Conservation (phyloP, 2,888 invertebrate species). For the Nebria brevicollis region DNA sequence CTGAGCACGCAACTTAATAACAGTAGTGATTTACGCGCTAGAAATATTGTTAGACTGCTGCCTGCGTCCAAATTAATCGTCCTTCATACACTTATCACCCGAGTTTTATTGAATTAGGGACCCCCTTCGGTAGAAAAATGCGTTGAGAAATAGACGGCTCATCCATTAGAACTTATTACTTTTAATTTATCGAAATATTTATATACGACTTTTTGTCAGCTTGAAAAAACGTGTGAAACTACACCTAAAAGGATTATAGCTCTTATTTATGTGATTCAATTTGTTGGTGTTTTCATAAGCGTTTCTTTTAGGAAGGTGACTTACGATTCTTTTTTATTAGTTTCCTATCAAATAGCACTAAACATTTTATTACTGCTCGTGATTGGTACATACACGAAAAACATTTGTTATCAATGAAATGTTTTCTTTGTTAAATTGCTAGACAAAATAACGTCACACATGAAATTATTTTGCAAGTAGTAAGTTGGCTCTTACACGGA, state of each 20-base stretch:
- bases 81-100: constrained; percentile 35
- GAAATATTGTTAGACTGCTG: constrained; percentile 31
- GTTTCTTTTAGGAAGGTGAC: not conserved
- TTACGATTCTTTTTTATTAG: no score
- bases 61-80: constrained; percentile 24
- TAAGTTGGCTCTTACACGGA: no score
- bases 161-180: constrained; percentile 39
- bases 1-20: constrained; percentile 32
- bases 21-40: constrained; percentile 34
- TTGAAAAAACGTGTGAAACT: constrained; percentile 32
- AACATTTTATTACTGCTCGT: no score
- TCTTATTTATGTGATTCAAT: not conserved
- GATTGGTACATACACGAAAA: no score
- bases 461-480: no score
- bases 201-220: constrained; percentile 21
- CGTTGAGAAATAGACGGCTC: constrained; percentile 8
- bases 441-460: no score
- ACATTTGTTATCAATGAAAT: no score
- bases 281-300: not conserved
- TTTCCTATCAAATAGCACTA: no score
- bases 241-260: constrained; percentile 14
- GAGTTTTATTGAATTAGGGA: constrained; percentile 40
- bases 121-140: constrained; percentile 21
- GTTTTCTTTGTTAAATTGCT: no score
- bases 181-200: constrained; percentile 44